These are phyloP conservation scores for Drosophila ezoana DNA, from an alignment of 2,888 invertebrate species.

Conservation along the genomic window DNA sequence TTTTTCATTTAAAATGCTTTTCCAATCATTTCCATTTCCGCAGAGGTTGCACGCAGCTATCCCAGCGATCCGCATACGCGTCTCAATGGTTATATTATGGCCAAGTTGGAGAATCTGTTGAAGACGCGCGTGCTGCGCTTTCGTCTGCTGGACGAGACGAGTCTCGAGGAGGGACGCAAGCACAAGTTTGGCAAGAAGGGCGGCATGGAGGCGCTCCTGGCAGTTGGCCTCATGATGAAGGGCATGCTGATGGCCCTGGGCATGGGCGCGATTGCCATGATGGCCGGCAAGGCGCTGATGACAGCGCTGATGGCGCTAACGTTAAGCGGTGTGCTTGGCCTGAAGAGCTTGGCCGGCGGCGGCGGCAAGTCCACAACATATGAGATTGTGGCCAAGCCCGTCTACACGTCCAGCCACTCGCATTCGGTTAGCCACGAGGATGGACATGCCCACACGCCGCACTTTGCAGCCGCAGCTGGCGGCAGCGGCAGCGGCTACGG, in stretches of 20 bases:
- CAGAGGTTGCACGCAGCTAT: constrained; percentile 90
- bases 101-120: constrained; percentile 89
- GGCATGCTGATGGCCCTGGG: constrained; percentile 91
- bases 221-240: constrained; percentile 88
- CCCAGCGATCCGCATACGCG: constrained; percentile 91
- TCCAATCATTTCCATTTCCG: not conserved
- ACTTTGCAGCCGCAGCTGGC: constrained; percentile 70
- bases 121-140: constrained; percentile 91
- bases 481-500: constrained; percentile 87
- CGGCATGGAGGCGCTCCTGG: constrained; percentile 86
- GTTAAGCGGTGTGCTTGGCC: constrained; percentile 90
- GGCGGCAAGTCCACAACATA: constrained; percentile 92
- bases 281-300: constrained; percentile 94
- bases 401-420: constrained; percentile 89
- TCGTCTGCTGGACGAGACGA: constrained; percentile 88
- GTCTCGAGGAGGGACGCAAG: constrained; percentile 86
- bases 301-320: constrained; percentile 92
- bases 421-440: constrained; percentile 88
- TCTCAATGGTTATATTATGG: constrained; percentile 90
- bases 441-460: constrained; percentile 84
- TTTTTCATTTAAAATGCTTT: too few relatives aligned
- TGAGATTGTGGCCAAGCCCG: constrained; percentile 93
- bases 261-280: constrained; percentile 90
- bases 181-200: constrained; percentile 87
- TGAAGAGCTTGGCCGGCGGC: constrained; percentile 89